These are phyloP conservation scores for Pholis gunnellus DNA, from an alignment of 2,113 vertebrate species.

Conservation along the genomic window DNA sequence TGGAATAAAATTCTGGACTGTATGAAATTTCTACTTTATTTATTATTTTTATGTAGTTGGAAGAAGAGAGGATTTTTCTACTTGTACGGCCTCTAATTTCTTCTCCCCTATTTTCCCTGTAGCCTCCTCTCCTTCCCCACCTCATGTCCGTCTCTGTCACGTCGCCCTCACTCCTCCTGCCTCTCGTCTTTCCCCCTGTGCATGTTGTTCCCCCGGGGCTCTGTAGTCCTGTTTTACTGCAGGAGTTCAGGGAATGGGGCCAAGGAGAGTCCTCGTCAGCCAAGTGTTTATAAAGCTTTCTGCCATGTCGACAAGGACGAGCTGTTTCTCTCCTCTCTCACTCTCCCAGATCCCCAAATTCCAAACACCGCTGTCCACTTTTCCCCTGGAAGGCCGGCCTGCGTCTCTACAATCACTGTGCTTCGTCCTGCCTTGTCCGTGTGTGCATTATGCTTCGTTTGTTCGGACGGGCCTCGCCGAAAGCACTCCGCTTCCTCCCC, in stretches of 20 bases:
- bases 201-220: slow-evolving; percentile 55
- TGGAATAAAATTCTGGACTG: slow-evolving; percentile 13
- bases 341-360: slow-evolving; percentile 49
- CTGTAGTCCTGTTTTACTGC: slow-evolving; percentile 65
- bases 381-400: slow-evolving; percentile 39
- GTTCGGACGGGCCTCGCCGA: slow-evolving; percentile 38
- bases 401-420: slow-evolving; percentile 32
- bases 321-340: slow-evolving; percentile 45
- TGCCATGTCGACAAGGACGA: slow-evolving; percentile 80
- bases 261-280: slow-evolving; percentile 80
- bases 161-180: slow-evolving; percentile 48
- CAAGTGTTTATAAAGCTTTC: slow-evolving; percentile 79
- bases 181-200: slow-evolving; percentile 50
- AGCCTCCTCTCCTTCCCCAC: slow-evolving; percentile 36
- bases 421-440: slow-evolving; percentile 31
- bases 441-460: slow-evolving; percentile 16
- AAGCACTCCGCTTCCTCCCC: slow-evolving; percentile 62
- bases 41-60: background rate
- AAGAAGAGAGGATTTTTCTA: background rate
- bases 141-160: slow-evolving; percentile 50
- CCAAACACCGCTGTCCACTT: slow-evolving; percentile 25
- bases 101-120: slow-evolving; percentile 40
- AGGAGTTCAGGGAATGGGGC: slow-evolving; percentile 68
- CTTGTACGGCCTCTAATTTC: slow-evolving; percentile 31
- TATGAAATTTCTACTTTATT: background rate